Evolutionary conservation across 2,797 vertebrate species (phyloP), one percentile per base, ranked within the genome.

Genomic region (Benthosema pterotum): DNA sequence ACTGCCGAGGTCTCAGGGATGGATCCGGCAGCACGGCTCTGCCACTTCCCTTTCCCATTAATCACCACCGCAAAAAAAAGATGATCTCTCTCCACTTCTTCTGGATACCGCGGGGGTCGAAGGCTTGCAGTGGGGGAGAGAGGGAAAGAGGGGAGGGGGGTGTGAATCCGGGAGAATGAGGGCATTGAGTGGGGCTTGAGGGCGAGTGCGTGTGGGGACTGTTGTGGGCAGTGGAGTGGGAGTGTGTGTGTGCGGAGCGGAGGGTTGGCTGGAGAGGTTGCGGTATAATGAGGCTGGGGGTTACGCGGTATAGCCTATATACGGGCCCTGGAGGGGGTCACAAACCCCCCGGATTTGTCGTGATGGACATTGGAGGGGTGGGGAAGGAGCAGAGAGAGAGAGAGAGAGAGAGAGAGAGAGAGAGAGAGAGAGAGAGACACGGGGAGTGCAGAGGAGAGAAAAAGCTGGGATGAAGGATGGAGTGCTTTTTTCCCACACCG

Each of bases 11-110:
- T 74, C 53, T 78, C 64, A 52, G 74, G 73, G 75, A 86, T 73
- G 82, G 74, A 63, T 82, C 32, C 83, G 62, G 73, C 64, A 82
- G 81, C 70, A 71, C 75, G 87, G 78, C 87, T 88, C 90, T 84
- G n/a, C 72, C 71, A 65, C 83, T 77, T 86, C 84, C 82, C 88
- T 63, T 69, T 59, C 72, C 73, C 91, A 91, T 93, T 93, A 91
- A 93, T 92, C 92, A 82, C 63, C 32, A n/a, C n/a, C 80, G 84
- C 86, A 87, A 91, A 82, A 87, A 91, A 82, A 25, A 38, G 32
- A 38, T 8, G 56, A 89, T 86, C 69, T 75, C 69, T 75, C 75
- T 86, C 69, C 75, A 78, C 32, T 38, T 38, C 32, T 38, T 38
- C 32, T 38, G 83, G 17, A 7, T 67, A 72, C 13, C 12, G 17